Base-by-base conservation (phyloP, 1,140 invertebrate species). In the Phocides pigmalion region DNA sequence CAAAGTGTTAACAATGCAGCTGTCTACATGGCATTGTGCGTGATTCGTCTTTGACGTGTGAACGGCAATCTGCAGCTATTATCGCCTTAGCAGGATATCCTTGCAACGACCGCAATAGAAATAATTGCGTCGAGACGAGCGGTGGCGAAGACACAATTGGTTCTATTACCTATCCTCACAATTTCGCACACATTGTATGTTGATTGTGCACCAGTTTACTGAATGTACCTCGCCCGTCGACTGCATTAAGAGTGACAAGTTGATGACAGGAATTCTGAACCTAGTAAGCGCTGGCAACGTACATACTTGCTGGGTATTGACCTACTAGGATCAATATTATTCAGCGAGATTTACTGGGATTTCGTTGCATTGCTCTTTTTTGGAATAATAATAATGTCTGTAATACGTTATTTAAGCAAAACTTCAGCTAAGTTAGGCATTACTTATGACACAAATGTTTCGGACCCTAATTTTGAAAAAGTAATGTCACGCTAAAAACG, bases 51-150 rank as follows among this genome's bases (percentile, higher is more conserved):
- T 56, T 42, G 19, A 56, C 53, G 37, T 56, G 37, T 20, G 39
- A 56, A 16, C 20, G n/a, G 53, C 22, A 58, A 58, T 32, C 41
- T 58, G 41, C 39, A 44, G 11, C 53, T 42, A 58, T 58, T 58
- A 58, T 32, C 53, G 39, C 41, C 53, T 58, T 44, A 58, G 53
- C 41, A 58, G 53, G 53, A 58, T 58, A 44, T 58, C 53, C 53
- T 56, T 42, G 20, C 50, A 53, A 0, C 51, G 51, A 42, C 19
- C 32, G 51, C 51, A 56, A 25, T 42, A n/a, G 19, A 19, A 53
- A 54, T 56, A 56, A 56, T 56, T 56, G 51, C 37, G 12, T 42
- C 17, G 37, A 42, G 51, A 41, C 51, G 51, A 56, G 37, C 42
- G 37, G 37, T 25, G 51, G 17, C 39, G 8, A 42, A 25, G 5